Evolutionary conservation across 2,797 vertebrate species (phyloP).

Genomic region (Gymnoscopelus braueri): DNA sequence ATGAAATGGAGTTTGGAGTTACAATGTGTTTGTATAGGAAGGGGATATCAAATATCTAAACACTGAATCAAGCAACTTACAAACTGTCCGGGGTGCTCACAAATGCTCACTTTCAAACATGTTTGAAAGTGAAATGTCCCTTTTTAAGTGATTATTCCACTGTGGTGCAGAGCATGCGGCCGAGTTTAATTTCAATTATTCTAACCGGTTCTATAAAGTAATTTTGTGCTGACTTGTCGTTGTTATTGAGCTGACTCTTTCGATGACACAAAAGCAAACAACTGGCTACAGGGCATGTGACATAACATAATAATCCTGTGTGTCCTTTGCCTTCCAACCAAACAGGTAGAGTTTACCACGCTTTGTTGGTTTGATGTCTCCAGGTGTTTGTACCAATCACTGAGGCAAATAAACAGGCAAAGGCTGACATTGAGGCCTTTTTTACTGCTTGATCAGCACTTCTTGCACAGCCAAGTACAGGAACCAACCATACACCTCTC

Average conservation of each 20-base stretch:
- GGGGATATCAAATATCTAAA: too few relatives aligned
- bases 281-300: constrained; percentile 17
- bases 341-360: background rate
- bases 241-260: constrained; percentile 4
- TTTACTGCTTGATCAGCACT: background rate
- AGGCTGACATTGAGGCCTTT: background rate
- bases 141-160: too few relatives aligned
- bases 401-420: background rate
- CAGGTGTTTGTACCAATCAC: constrained; percentile 8
- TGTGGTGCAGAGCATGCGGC: too few relatives aligned
- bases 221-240: constrained; percentile 8
- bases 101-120: too few relatives aligned
- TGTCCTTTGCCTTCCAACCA: constrained; percentile 3
- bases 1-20: too few relatives aligned
- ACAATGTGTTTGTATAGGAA: too few relatives aligned
- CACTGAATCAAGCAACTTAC: too few relatives aligned
- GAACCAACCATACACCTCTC: background rate
- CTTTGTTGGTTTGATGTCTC: constrained; percentile 12
- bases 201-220: too few relatives aligned
- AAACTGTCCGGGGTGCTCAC: too few relatives aligned
- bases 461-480: background rate
- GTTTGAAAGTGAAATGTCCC: background rate
- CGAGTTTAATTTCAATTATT: too few relatives aligned
- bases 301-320: constrained; percentile 15
- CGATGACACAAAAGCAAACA: constrained; percentile 16